Evolutionary conservation across 2,113 vertebrate species (phyloP).

Genomic region (Ceyx cyanopectus): DNA sequence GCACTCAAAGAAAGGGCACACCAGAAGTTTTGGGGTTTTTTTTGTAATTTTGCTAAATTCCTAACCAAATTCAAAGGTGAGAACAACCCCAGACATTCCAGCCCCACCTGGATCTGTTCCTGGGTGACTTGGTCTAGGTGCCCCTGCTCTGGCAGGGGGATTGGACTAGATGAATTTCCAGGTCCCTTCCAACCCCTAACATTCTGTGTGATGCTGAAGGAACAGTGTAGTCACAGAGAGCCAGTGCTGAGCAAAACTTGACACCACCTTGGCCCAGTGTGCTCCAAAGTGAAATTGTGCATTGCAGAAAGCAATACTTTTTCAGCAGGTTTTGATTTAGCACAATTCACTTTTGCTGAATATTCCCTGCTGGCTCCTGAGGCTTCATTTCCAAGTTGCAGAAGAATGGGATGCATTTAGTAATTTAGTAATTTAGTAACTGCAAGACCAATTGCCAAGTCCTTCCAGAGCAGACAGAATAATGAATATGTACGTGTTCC

Average conservation of each 20-base stretch:
- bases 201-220: background rate
- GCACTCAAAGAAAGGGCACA: background rate
- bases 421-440: no score
- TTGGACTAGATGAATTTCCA: no score
- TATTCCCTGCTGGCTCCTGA: background rate
- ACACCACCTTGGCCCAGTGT: background rate
- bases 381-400: background rate
- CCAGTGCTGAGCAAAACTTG: background rate
- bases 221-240: background rate
- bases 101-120: no score
- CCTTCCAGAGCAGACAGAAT: conserved; percentile 23
- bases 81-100: background rate
- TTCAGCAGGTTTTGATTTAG: background rate
- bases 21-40: background rate
- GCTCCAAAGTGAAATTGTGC: background rate
- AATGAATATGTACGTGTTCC: conserved; percentile 49
- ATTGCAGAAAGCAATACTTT: background rate
- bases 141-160: no score
- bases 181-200: no score
- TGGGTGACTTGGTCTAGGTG: no score
- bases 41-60: background rate
- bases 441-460: conserved; percentile 8
- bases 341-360: background rate
- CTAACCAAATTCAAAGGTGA: background rate
- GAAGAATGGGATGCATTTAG: conserved; percentile 27